Base-by-base conservation (phyloP, 2,113 vertebrate genomes). In the Phylloscopus trochiloides region DNA sequence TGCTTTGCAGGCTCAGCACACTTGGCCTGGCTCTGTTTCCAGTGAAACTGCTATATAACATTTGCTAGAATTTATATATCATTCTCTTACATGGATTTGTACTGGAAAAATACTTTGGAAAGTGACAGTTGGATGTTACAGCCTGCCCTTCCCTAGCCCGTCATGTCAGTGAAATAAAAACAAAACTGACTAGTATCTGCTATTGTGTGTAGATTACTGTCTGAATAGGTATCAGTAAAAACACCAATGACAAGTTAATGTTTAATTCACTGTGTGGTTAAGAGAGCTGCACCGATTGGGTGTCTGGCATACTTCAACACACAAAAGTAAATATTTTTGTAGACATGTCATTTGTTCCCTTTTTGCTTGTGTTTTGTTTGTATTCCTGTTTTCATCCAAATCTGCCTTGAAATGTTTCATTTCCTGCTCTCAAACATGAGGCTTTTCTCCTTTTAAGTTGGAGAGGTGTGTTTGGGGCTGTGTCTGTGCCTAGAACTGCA, bases 311-410 rank as follows among this genome's bases (percentile, higher is more conserved):
- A 24, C 54, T 40, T 40, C 40, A 40, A 40, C 12, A 40, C 40
- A 40, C 18, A 2, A 66, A 70, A 66, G 72, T 83, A 88, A 92
- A 88, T 86, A 86, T 90, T 92, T 93, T 66, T 92, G 75, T 73
- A 70, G 67, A 58, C 29, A 1, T 14, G 9, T 70, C 13, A 48
- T 5, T 83, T 59, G 38, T 66, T 62, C 52, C 40, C 38, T 26
- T 68, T 85, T 59, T 65, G 20, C 22, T 58, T 52, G 13, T 36
- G 38, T 65, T 86, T 63, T 86, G 20, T 63, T 87, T 54, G 40
- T 61, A 50, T 88, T 88, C n/a, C 31, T 3, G 17, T 86, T 94
- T 90, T 85, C 50, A 26, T 38, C 58, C 29, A 28, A 92, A 86
- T 66, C 50, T 22, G 11, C 62, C 25, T 88, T 93, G 88, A 78